Conservation (phyloP, 2,888 invertebrate genomes). For the Epistrophella euchroma region DNA sequence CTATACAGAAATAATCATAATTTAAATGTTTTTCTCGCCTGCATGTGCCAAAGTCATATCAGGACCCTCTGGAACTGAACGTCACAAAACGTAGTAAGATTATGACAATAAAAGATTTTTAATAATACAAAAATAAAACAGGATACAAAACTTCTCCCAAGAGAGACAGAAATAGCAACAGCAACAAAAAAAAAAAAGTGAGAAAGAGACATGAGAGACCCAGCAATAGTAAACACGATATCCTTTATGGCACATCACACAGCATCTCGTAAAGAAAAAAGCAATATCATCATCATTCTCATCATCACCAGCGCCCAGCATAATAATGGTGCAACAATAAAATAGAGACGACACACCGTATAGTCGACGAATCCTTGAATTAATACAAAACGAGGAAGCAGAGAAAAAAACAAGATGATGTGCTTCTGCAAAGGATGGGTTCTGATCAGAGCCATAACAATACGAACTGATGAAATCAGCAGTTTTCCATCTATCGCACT, state of each 20-base stretch:
- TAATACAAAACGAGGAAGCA: constrained; percentile 33
- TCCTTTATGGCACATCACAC: constrained; percentile 57
- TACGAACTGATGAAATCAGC: constrained; percentile 73
- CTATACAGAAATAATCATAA: constrained; percentile 72
- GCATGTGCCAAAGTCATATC: constrained; percentile 35
- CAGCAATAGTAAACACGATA: constrained; percentile 58
- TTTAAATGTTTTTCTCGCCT: constrained; percentile 64
- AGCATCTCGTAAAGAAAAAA: constrained; percentile 65
- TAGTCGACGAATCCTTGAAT: constrained; percentile 56
- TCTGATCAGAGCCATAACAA: constrained; percentile 28
- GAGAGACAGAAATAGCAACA: not conserved
- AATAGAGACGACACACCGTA: constrained; percentile 61
- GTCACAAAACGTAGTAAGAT: constrained; percentile 62
- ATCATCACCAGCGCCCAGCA: constrained; percentile 54
- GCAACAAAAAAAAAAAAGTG: not conserved
- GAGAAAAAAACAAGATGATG: not conserved
- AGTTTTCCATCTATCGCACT: constrained; percentile 42
- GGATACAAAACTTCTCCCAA: constrained; percentile 32
- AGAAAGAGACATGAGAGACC: constrained; percentile 1
- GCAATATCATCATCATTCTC: constrained; percentile 59
- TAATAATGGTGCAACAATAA: constrained; percentile 73
- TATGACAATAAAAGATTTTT: constrained; percentile 73
- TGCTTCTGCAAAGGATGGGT: constrained; percentile 35
- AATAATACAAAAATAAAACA: constrained; percentile 65
- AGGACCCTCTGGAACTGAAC: constrained; percentile 30